Evolutionary conservation across 1,140 invertebrate genomes (phyloP), one percentile per base, ranked within the genome.

Genomic region (Lucilia sericata): DNA sequence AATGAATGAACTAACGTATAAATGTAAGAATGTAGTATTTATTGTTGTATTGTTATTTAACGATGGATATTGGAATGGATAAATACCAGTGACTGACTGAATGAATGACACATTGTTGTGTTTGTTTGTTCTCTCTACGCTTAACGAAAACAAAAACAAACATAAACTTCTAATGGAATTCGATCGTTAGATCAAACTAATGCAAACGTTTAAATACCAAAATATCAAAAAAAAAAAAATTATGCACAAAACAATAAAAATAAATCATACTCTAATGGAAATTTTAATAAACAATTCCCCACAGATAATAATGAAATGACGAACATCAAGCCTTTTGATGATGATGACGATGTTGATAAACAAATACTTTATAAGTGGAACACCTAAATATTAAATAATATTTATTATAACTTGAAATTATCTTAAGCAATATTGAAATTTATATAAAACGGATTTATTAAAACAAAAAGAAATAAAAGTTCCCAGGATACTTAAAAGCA

Each of bases 31-130:
- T 42, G 42, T 42, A 30, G 25, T 30, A 30, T 30, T 30, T 30
- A 30, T 30, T 30, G 3, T 42, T 42, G 42, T 42, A 42, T 42
- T 7, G 42, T 8, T 42, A 7, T 42, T 30, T 30, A 30, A 30
- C 5, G 42, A 42, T 42, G 42, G 2, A 42, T 42, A 42, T 42
- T 42, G 2, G 42, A 42, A 42, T 42, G 42, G 42, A 42, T 42
- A 42, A 42, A 42, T 42, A 42, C 5, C 42, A 42, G 2, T 60
- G 51, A 60, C 51, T 60, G 55, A 60, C 55, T 60, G 65, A 21
- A 70, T 70, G 65, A 70, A 70, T 70, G 65, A 70, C 65, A 70
- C 65, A 70, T 70, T 70, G 65, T 70, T 70, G 5, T 70, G n/a
- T 70, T 21, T 70, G 60, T 70, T 5, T 70, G 25, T n/a, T n/a